These are phyloP conservation scores for Colinus virginianus DNA, from an alignment of 2,113 vertebrate genomes.

Conservation along the genomic window DNA sequence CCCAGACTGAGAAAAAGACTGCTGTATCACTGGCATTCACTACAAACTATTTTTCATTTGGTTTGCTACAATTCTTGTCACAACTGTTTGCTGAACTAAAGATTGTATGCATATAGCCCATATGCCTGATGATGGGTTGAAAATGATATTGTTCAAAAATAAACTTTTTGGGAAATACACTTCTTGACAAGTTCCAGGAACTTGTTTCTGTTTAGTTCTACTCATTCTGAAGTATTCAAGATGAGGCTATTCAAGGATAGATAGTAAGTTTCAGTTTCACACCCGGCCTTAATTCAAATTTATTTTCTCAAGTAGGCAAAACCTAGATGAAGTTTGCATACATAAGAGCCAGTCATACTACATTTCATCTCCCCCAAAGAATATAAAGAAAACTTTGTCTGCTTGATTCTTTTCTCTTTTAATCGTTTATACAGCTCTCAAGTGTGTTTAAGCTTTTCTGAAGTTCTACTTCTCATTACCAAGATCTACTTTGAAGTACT, in stretches of 20 bases:
- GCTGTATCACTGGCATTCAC: background rate
- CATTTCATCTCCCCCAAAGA: conserved; percentile 1
- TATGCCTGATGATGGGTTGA: background rate
- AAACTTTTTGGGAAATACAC: background rate
- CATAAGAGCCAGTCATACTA: background rate
- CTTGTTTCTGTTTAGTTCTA: background rate
- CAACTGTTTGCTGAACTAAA: background rate
- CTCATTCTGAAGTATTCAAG: background rate
- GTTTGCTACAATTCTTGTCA: background rate
- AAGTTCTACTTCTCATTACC: conserved; percentile 47
- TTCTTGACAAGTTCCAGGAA: background rate
- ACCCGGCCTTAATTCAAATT: background rate
- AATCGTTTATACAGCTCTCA: conserved; percentile 15
- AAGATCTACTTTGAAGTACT: conserved; percentile 52
- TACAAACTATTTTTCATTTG: background rate
- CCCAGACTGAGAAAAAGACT: background rate
- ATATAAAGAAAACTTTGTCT: background rate
- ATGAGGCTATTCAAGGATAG: background rate
- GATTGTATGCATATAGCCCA: accelerated
- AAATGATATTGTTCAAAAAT: background rate
- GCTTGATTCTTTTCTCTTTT: background rate
- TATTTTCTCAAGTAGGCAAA: background rate
- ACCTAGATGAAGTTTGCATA: background rate
- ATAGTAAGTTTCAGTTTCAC: background rate
- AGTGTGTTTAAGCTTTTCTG: conserved; percentile 18